phyloP scores from a whole-genome alignment of 2,888 invertebrate genomes.

The Phania funesta region DNA sequence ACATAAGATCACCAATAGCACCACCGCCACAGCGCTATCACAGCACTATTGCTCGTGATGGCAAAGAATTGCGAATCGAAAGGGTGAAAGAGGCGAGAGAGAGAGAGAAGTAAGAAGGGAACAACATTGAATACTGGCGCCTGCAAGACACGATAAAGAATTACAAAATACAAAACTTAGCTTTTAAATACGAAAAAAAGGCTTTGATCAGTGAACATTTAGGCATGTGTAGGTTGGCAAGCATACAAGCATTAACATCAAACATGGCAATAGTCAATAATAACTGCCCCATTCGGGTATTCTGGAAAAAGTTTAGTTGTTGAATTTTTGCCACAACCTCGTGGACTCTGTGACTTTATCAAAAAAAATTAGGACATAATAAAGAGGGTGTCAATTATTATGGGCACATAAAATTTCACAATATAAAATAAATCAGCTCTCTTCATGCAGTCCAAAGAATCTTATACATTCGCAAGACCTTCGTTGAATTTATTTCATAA shows the following conservation, averaged over 20 bases:
- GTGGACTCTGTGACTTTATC: too few relatives aligned
- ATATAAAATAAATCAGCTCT: too few relatives aligned
- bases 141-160: conserved; percentile 53
- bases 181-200: conserved; percentile 26
- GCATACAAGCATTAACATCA: conserved; percentile 23
- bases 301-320: conserved; percentile 2
- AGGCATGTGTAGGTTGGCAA: conserved; percentile 49
- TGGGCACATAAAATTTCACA: too few relatives aligned
- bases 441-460: too few relatives aligned
- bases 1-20: conserved; percentile 54
- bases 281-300: conserved; percentile 21
- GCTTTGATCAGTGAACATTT: conserved; percentile 52
- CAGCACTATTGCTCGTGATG: conserved; percentile 17
- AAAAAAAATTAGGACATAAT: too few relatives aligned
- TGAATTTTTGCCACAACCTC: too few relatives aligned
- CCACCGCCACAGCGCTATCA: not conserved
- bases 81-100: not conserved
- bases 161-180: conserved; percentile 52
- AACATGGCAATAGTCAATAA: conserved; percentile 19
- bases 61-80: conserved; percentile 44
- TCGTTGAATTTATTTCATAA: not conserved
- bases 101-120: conserved; percentile 3
- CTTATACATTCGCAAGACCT: too few relatives aligned
- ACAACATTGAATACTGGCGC: conserved; percentile 57
- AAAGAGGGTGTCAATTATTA: too few relatives aligned